These are phyloP conservation scores for Tachycineta bicolor DNA, from an alignment of 2,113 vertebrate species.

Conservation along the genomic window DNA sequence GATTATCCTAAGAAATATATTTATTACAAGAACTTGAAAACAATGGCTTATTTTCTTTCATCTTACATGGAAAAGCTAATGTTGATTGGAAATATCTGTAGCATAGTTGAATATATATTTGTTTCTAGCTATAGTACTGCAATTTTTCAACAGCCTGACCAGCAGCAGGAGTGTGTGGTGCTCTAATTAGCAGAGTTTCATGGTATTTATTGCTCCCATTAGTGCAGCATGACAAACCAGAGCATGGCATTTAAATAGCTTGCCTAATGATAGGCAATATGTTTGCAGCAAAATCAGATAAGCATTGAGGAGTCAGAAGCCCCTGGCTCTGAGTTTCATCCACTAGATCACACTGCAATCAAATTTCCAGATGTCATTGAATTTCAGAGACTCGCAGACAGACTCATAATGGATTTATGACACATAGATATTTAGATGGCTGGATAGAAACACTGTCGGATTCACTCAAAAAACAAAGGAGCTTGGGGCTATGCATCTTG, in stretches of 20 bases:
- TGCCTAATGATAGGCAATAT: background rate
- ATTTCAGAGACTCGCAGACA: background rate
- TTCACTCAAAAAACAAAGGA: background rate
- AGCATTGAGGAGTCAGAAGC: background rate
- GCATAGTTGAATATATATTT: background rate
- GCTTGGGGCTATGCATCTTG: background rate
- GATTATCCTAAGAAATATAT: background rate
- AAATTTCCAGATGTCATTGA: background rate
- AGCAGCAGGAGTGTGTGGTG: rapidly evolving
- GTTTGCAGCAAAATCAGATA: background rate
- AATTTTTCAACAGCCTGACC: background rate
- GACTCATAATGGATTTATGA: background rate
- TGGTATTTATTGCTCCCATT: conserved; percentile 8
- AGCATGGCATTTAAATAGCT: background rate
- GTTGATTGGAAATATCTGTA: background rate
- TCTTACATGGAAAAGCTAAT: background rate
- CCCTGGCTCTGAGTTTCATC: background rate
- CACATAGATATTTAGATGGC: background rate
- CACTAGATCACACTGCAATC: background rate
- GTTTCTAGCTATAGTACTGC: background rate
- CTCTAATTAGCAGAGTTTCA: background rate
- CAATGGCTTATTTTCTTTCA: background rate
- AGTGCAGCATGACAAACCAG: background rate
- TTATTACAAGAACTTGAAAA: background rate
- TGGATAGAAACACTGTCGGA: background rate